Conservation (phyloP, 2,113 vertebrate species). For the Drymodes brunneopygia region DNA sequence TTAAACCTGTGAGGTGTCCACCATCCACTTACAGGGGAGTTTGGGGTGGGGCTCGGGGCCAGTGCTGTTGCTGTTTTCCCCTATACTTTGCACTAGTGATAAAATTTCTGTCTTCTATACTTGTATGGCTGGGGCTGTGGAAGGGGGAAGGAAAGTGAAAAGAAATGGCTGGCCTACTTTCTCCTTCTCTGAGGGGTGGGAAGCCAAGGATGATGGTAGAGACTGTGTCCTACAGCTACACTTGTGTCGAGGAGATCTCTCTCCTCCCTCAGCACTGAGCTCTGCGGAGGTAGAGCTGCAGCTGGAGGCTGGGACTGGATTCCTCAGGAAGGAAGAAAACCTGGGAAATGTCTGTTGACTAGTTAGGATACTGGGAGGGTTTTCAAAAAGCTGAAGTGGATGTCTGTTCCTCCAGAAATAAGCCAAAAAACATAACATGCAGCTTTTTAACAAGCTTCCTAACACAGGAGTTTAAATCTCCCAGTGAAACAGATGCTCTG, state of each 20-base stretch:
- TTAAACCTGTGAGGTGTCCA: not conserved
- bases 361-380: not conserved
- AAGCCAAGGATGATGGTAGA: not conserved
- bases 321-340: slow-evolving; percentile 65
- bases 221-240: not conserved
- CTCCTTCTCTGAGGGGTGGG: not conserved
- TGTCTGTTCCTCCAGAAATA: slow-evolving; percentile 50
- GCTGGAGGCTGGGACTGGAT: slow-evolving; percentile 1
- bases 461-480: slow-evolving; percentile 35
- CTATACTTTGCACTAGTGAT: not conserved
- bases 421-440: slow-evolving; percentile 53
- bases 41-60: not conserved
- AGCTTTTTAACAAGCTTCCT: slow-evolving; percentile 54
- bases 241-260: not conserved
- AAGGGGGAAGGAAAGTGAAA: not conserved
- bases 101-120: not conserved
- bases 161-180: not conserved
- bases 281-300: not conserved
- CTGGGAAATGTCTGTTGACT: slow-evolving; percentile 9
- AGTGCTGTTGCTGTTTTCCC: not conserved
- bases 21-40: not conserved
- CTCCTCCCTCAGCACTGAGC: not conserved
- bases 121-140: not conserved
- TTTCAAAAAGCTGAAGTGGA: slow-evolving; percentile 16
- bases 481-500: slow-evolving; percentile 37